Evolutionary conservation across 2,113 vertebrate genomes (phyloP).

Genomic region (Brachyhypopomus gauderio): DNA sequence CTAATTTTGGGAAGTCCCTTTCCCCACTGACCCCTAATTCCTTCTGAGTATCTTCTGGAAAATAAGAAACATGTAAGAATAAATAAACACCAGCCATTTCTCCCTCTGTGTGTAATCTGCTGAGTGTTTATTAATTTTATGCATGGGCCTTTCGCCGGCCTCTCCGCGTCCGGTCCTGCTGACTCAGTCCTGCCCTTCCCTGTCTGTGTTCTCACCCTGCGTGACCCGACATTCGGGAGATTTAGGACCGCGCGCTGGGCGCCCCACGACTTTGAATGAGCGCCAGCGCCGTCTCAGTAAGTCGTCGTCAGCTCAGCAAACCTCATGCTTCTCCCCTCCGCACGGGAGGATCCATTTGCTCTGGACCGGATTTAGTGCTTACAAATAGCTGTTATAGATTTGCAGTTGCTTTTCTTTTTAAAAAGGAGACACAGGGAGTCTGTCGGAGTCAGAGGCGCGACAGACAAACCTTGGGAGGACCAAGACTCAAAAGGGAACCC

Average conservation of each 20-base stretch:
- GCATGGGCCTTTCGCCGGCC: constrained; percentile 26
- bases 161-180: not conserved
- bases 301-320: constrained; percentile 9
- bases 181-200: constrained; percentile 29
- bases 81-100: constrained; percentile 40
- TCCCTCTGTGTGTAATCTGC: constrained; percentile 40
- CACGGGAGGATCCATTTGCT: constrained; percentile 9
- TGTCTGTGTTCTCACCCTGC: constrained; percentile 34
- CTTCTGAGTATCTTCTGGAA: constrained; percentile 15
- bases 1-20: not conserved
- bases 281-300: constrained; percentile 47
- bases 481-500: too few relatives aligned
- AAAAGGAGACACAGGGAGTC: not conserved
- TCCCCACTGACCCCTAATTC: constrained; percentile 15
- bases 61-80: constrained; percentile 31
- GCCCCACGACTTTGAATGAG: constrained; percentile 49
- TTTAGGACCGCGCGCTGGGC: constrained; percentile 39
- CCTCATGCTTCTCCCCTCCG: constrained; percentile 6
- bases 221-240: constrained; percentile 48
- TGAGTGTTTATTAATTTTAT: constrained; percentile 57
- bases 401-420: not conserved
- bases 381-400: constrained; percentile 30
- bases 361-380: constrained; percentile 23
- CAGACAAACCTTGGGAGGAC: too few relatives aligned
- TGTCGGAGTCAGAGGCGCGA: not conserved